phyloP scores from a whole-genome alignment of 2,888 invertebrate species.

The Sepiola atlantica region DNA sequence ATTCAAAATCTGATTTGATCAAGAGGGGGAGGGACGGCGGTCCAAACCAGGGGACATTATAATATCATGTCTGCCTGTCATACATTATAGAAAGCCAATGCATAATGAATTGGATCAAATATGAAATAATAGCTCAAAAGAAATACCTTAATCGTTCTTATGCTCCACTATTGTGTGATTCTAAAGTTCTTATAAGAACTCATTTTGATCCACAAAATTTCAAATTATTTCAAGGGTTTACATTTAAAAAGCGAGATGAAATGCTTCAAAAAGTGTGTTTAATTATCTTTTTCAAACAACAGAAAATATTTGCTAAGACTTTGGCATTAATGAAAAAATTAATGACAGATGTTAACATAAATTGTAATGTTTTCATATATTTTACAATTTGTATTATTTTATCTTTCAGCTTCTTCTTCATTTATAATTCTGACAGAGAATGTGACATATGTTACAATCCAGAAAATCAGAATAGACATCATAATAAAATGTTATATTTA shows the following conservation, averaged over 20 bases:
- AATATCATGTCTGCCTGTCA: background rate
- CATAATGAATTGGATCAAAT: background rate
- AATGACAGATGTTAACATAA: too few relatives aligned
- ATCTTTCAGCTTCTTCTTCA: too few relatives aligned
- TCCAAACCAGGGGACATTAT: background rate
- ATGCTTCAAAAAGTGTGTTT: background rate
- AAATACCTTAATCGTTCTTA: background rate
- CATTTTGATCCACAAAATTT: background rate
- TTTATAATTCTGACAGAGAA: too few relatives aligned
- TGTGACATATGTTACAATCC: too few relatives aligned
- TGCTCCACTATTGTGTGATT: background rate
- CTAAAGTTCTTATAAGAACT: background rate
- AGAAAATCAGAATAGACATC: too few relatives aligned
- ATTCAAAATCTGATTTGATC: constrained; percentile 32
- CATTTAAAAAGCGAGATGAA: too few relatives aligned
- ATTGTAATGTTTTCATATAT: too few relatives aligned
- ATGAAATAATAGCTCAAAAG: background rate
- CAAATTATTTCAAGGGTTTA: background rate
- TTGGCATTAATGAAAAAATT: too few relatives aligned
- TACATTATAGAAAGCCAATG: background rate
- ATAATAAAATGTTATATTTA: too few relatives aligned
- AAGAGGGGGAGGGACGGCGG: background rate
- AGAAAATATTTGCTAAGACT: too few relatives aligned
- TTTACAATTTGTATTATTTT: too few relatives aligned
- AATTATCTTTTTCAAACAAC: background rate